Conservation (phyloP, 2,797 vertebrate genomes). For the Melopsittacus undulatus region DNA sequence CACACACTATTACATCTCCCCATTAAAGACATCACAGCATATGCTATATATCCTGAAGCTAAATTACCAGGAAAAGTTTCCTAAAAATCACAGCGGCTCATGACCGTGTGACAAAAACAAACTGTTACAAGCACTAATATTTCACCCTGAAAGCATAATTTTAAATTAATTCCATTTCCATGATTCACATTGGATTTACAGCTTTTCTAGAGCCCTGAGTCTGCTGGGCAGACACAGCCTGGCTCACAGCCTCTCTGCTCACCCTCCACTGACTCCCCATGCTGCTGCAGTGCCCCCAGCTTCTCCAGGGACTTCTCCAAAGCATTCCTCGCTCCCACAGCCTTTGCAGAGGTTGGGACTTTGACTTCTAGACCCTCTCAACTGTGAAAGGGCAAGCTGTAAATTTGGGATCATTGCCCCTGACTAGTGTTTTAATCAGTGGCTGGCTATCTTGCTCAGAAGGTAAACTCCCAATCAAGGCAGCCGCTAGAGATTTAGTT, state of each 20-base stretch:
- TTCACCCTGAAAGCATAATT: conserved; percentile 44
- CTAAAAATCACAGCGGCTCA: neutral
- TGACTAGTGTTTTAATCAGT: neutral
- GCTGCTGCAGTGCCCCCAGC: accelerated
- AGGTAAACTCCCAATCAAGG: neutral
- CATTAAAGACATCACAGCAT: neutral
- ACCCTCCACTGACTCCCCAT: neutral
- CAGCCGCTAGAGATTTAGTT: neutral
- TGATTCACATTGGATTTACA: neutral
- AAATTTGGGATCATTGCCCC: neutral
- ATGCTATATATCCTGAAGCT: neutral
- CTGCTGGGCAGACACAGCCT: neutral
- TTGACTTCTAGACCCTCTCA: neutral
- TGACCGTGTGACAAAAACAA: neutral
- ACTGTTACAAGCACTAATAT: neutral
- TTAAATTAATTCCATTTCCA: neutral
- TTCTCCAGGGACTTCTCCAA: neutral
- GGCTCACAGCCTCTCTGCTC: neutral
- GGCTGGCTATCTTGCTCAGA: neutral
- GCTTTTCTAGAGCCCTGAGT: neutral
- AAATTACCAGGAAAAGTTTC: conserved; percentile 38
- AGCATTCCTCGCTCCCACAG: neutral
- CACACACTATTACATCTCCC: neutral
- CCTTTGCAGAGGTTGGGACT: neutral
- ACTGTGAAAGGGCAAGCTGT: neutral